These are phyloP conservation scores for Tretioscincus oriximinensis DNA, from an alignment of 2,113 vertebrate species.

Conservation along the genomic window DNA sequence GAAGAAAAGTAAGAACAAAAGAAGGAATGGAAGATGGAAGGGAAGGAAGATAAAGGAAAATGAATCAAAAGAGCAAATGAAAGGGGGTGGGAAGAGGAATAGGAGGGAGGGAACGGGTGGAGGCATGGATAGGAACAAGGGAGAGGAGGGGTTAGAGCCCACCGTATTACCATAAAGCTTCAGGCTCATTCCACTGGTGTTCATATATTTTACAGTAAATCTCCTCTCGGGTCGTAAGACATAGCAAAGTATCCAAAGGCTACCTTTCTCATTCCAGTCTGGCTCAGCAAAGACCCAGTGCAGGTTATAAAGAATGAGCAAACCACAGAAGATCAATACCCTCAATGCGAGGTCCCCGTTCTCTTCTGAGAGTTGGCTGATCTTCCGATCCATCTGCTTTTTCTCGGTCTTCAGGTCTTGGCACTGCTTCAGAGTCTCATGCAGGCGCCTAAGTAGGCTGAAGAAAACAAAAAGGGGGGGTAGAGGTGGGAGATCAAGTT, in stretches of 20 bases:
- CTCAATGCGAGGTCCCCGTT: constrained; percentile 86
- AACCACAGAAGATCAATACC: constrained; percentile 58
- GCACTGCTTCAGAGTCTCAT: constrained; percentile 81
- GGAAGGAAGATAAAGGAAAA: neutral
- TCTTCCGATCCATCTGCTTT: constrained; percentile 85
- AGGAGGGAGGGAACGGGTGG: too few relatives aligned
- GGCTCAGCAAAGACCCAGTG: too few relatives aligned
- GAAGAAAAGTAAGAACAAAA: too few relatives aligned
- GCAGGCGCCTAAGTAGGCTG: constrained; percentile 81
- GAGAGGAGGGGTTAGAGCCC: too few relatives aligned
- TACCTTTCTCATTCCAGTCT: too few relatives aligned
- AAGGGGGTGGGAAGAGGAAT: too few relatives aligned
- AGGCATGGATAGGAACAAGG: too few relatives aligned
- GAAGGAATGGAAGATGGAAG: too few relatives aligned
- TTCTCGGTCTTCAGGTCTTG: constrained; percentile 84
- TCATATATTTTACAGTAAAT: neutral
- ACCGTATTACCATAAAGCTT: too few relatives aligned
- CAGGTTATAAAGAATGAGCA: too few relatives aligned
- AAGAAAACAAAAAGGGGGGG: neutral
- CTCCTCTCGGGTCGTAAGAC: neutral
- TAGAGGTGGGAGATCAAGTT: neutral
- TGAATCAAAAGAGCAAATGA: neutral
- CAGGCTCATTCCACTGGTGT: too few relatives aligned
- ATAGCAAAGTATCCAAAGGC: too few relatives aligned
- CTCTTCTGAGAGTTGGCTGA: constrained; percentile 83